Evolutionary conservation across 2,888 invertebrate species (phyloP), one percentile per base, ranked within the genome.

Genomic region (Dryadula phaetusa): DNA sequence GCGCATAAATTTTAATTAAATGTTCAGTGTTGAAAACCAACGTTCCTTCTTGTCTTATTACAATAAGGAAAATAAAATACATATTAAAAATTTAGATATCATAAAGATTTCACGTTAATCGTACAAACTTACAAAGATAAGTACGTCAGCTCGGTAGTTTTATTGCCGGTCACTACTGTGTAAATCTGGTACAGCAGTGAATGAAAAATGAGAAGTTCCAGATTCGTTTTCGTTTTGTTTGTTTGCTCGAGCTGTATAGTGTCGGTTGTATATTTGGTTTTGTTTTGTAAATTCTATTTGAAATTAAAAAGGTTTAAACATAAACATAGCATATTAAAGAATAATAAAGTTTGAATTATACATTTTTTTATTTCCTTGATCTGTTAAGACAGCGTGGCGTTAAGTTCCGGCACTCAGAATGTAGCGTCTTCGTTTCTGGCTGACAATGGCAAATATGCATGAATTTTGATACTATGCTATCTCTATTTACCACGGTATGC

Each of bases 161-260:
- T 53, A 25, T 37, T 20, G 42, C 22, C 47, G 49, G 20, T 47
- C 49, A 34, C 47, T 32, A 20, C 20, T 32, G 49, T 47, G 46
- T 62, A 49, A 34, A 49, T 62, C 49, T 62, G 34, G 47, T 62
- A 47, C 62, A 49, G 20, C 20, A 42, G 44, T 60, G 16, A 49
- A 62, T 16, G 49, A 49, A 49, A 49, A 60, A 60, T 60, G 42
- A 44, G 25, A 42, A 60, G 18, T 60, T 44, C 25, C 28, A 44
- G 25, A 28, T 60, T 44, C 28, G 42, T 60, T 60, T 60, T 44
- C 28, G 42, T 60, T 60, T 60, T 44, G 44, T 60, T 60, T 7
- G 44, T 25, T 60, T 25, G 16, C 16, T 8, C 16, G 28, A 25
- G 28, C 28, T 18, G 25, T 60, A 60, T 22, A 44, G 12, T 44